Evolutionary conservation across 1,140 invertebrate genomes (phyloP).

Genomic region (Drosophila subpulchrella): DNA sequence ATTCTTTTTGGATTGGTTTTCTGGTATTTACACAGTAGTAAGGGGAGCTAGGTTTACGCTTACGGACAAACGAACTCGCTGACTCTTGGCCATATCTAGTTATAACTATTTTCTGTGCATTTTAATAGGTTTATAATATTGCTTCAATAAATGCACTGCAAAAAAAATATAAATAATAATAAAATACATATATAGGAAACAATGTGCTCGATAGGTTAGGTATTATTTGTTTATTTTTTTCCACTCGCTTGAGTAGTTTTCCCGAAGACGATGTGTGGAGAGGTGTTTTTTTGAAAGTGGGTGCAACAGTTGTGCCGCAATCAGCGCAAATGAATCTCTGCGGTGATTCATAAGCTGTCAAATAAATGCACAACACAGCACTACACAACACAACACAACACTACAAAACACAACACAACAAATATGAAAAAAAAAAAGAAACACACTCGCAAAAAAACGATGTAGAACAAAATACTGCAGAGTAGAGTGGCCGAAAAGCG

Average conservation of each 20-base stretch:
- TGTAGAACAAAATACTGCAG: conserved; percentile 2
- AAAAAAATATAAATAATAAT: background rate
- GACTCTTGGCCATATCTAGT: background rate
- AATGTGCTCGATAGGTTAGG: background rate
- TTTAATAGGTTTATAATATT: background rate
- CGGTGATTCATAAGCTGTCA: conserved; percentile 15
- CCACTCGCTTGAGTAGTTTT: background rate
- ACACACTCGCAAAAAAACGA: background rate
- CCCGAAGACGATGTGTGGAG: background rate
- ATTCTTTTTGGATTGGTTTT: background rate
- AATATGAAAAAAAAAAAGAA: background rate
- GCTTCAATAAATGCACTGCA: conserved; percentile 1
- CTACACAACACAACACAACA: background rate
- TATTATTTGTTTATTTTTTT: background rate
- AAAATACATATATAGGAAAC: too few species aligned
- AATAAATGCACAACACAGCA: conserved; percentile 6
- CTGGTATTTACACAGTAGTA: conserved; percentile 2
- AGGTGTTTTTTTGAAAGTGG: conserved; percentile 1
- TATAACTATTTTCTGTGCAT: background rate
- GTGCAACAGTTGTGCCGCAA: conserved; percentile 15
- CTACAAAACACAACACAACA: background rate
- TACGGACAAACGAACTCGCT: background rate
- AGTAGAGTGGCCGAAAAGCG: conserved; percentile 7
- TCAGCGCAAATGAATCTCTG: conserved; percentile 12
- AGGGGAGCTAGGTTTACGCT: background rate